Evolutionary conservation across 2,888 invertebrate genomes (phyloP).

Genomic region (Leptinotarsa juncta): DNA sequence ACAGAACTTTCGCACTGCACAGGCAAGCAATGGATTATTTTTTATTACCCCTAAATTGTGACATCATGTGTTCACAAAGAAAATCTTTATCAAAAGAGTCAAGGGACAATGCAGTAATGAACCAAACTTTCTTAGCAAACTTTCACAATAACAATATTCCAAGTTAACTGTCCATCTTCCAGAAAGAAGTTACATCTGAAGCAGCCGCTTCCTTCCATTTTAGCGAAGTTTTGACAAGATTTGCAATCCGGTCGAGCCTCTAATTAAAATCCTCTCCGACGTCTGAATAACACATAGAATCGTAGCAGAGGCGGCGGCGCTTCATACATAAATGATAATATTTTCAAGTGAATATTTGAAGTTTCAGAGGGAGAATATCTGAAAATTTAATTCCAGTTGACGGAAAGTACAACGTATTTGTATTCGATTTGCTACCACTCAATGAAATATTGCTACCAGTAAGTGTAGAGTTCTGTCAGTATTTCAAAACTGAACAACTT

Average conservation of each 20-base stretch:
- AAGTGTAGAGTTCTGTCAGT: no score
- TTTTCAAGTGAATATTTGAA: no score
- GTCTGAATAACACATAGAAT: conserved; percentile 14
- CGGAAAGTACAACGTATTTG: no score
- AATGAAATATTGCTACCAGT: no score
- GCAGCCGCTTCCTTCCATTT: conserved; percentile 14
- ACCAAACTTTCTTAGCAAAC: conserved; percentile 23
- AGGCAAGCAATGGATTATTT: background rate
- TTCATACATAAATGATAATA: background rate
- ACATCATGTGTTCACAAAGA: conserved; percentile 11
- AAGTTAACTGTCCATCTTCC: conserved; percentile 21
- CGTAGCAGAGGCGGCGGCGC: background rate
- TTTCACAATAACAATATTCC: conserved; percentile 16
- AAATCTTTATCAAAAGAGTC: conserved; percentile 1
- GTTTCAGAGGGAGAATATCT: no score
- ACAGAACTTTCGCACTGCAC: background rate
- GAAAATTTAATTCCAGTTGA: no score
- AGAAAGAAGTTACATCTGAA: conserved; percentile 12
- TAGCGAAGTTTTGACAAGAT: conserved; percentile 15
- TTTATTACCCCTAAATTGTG: background rate
- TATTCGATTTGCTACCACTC: no score
- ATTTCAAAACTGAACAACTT: no score
- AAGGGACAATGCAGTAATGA: conserved; percentile 11
- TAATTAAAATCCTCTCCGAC: conserved; percentile 17
- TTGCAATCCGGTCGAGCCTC: conserved; percentile 11